Evolutionary conservation across 2,888 invertebrate species (phyloP).

Genomic region (Agelastica alni): DNA sequence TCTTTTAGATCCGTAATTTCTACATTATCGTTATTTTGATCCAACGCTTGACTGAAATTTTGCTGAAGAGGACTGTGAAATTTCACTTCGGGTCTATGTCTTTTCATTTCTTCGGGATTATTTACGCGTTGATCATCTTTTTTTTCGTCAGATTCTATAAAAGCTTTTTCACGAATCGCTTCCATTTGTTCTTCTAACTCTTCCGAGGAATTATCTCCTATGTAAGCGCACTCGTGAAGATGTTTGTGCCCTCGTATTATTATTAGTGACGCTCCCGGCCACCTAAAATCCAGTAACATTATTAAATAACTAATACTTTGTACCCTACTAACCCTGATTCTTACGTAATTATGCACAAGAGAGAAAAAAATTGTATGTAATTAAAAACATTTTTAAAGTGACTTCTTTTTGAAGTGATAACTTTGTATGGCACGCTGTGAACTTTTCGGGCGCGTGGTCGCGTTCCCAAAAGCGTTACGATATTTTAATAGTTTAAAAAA

Average conservation of each 20-base stretch:
- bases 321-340: no score
- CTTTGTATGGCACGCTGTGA: no score
- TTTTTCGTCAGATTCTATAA: constrained; percentile 41
- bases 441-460: no score
- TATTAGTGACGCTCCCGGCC: constrained; percentile 76
- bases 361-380: no score
- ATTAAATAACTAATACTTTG: no score
- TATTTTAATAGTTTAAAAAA: no score
- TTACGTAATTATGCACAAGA: no score
- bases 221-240: constrained; percentile 78
- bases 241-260: constrained; percentile 78
- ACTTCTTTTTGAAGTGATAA: no score
- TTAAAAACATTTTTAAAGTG: constrained; percentile 1
- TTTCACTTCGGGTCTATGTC: constrained; percentile 64
- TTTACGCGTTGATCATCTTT: constrained; percentile 62
- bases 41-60: constrained; percentile 36
- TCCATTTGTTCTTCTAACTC: constrained; percentile 66
- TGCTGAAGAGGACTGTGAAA: constrained; percentile 63
- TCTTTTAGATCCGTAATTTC: constrained; percentile 52
- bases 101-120: constrained; percentile 67
- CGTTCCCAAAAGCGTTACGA: no score
- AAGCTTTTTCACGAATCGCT: constrained; percentile 45
- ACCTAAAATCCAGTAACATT: no score
- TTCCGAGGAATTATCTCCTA: constrained; percentile 79
- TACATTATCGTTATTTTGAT: constrained; percentile 34